Base-by-base conservation (phyloP, 2,888 invertebrate genomes). In the Ornithoptera priamus region DNA sequence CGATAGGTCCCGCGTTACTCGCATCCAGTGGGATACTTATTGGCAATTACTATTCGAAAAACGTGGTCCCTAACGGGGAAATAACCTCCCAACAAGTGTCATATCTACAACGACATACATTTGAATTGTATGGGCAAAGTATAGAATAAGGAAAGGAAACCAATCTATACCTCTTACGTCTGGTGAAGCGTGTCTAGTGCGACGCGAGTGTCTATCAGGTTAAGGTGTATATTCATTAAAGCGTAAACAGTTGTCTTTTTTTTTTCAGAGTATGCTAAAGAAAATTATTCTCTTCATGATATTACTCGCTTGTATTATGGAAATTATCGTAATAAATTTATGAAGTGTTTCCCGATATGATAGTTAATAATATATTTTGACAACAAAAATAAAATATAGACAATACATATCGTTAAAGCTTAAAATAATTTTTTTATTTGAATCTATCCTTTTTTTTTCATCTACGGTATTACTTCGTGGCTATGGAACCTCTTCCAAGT, bases 81-180 rank as follows among this genome's bases (percentile, higher is more conserved):
- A 72, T 67, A 71, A 70, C 71, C 68, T 69, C 39, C 60, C 59
- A 69, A 70, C 71, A 65, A 70, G 58, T 62, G 64, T 71, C 50
- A 63, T 63, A 50, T 73, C 42, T 53, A 53, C 61, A 15, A 56
- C 62, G 53, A 61, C 65, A 71, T 66, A 67, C 39, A 24, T 71
- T 73, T 63, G 69, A 71, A 71, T 69, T 61, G 71, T 69, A 72
- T 65, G 65, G 69, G 61, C 30, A 58, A 67, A 69, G 66, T 69
- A 71, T 56, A 72, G 69, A 70, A 70, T 68, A 70, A 65, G 73
- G 71, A 71, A 74, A 76, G 62, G 67, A 71, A 73, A 73, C 58
- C 70, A 50, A 67, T 71, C 36, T 65, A 57, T 56, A 63, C 39
- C 65, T 69, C n/a, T 56, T 56, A 17, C 58, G 22, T 53, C 10